These are phyloP conservation scores for Microctenopoma lineatum DNA, from an alignment of 2,797 vertebrate species.

Conservation along the genomic window DNA sequence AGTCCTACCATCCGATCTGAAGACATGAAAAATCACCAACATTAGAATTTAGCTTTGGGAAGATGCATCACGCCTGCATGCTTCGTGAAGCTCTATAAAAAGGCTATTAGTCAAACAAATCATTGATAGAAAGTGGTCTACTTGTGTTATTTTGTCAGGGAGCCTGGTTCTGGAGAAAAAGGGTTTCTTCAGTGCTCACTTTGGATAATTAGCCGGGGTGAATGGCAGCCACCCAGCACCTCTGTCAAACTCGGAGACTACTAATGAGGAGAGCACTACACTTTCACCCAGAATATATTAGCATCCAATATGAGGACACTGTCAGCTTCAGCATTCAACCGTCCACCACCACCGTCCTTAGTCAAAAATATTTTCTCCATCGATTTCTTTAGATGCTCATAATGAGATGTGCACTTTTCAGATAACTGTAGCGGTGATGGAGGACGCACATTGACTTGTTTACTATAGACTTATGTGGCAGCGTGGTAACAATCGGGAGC, in stretches of 20 bases:
- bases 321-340: constrained; percentile 42
- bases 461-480: constrained; percentile 4
- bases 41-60: background rate
- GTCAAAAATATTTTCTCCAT: constrained; percentile 14
- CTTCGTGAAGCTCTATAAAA: background rate
- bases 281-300: constrained; percentile 72
- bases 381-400: constrained; percentile 19
- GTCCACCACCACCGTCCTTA: constrained; percentile 21
- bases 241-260: constrained; percentile 60
- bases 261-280: constrained; percentile 68
- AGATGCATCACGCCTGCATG: background rate
- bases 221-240: constrained; percentile 69
- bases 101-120: constrained; percentile 39
- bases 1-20: background rate
- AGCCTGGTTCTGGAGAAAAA: constrained; percentile 39
- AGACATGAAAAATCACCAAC: background rate
- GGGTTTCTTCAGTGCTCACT: constrained; percentile 43
- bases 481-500: constrained; percentile 1
- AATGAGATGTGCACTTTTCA: constrained; percentile 15
- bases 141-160: constrained; percentile 31
- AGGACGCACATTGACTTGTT: constrained; percentile 2
- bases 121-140: constrained; percentile 22
- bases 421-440: background rate
- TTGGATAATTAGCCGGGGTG: constrained; percentile 64
- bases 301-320: constrained; percentile 56